A percentile compares a stretch with the other conserved stretches of the same genome.
Conservation (phyloP, 2,113 vertebrate genomes). For the Rhabdomys dilectus region DNA sequence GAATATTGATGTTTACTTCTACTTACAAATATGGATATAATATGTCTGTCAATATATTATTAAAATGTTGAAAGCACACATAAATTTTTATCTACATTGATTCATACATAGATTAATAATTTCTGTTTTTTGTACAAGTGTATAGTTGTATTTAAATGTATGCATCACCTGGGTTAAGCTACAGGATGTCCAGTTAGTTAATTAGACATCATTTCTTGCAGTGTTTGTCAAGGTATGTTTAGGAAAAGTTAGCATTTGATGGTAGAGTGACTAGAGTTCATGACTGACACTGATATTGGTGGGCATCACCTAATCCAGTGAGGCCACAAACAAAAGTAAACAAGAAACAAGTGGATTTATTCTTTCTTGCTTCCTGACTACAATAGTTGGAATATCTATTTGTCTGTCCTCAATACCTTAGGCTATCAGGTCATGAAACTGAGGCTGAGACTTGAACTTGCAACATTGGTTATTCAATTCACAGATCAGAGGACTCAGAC, state of each 20-base stretch:
- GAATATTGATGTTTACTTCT: neutral
- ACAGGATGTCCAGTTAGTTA: neutral
- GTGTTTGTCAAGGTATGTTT: neutral
- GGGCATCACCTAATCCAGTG: neutral
- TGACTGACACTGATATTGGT: neutral
- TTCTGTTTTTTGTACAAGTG: neutral
- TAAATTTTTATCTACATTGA: neutral
- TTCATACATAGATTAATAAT: neutral
- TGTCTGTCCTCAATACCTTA: neutral
- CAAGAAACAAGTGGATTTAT: neutral
- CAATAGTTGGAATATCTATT: neutral
- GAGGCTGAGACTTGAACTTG: neutral
- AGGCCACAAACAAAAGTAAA: neutral
- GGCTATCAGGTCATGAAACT: neutral
- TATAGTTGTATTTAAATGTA: neutral
- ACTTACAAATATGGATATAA: neutral
- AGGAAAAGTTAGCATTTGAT: neutral
- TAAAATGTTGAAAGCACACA: neutral
- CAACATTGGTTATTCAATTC: accelerated
- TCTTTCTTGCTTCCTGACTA: neutral
- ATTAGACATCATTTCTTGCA: neutral
- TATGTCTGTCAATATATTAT: neutral
- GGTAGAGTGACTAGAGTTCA: neutral
- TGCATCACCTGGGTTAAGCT: neutral
- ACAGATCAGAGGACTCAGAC: neutral